Evolutionary conservation across 2,113 vertebrate genomes (phyloP), one percentile per base, ranked within the genome.

Genomic region (Columba livia): DNA sequence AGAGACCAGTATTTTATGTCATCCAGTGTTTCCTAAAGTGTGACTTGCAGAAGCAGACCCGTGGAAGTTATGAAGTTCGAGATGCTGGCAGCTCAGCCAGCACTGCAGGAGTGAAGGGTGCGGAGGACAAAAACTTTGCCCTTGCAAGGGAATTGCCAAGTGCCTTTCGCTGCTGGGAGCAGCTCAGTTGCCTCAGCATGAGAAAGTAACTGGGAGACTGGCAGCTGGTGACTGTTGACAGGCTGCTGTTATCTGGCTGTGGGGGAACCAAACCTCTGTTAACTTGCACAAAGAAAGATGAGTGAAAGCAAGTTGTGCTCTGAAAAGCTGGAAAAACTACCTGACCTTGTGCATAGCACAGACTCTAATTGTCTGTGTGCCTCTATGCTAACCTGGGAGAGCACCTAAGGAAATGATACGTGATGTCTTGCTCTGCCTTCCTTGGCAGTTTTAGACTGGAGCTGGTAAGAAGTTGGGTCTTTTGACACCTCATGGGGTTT

Each of bases 61-160:
- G 29, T 0, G 2, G 44, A 26, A 2, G 15, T 34, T 23, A 5
- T 2, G 38, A 28, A 51, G 74, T 34, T 34, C 20, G 71, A 65
- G 67, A 5, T 0, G 5, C 48, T 15, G 48, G 17, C 36, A 44
- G 71, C 58, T 79, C 29, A 14, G 6, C 13, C 36, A 5, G 16
- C 14, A 0, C 32, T 7, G 9, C 0, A 0, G 6, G 16, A 8
- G 10, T 24, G 51, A 42, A 29, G 24, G 14, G 2, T 62, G 47
- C 2, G 3, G 17, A 16, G 18, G 17, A 26, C 0, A 0, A 16
- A 20, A 54, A 9, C 25, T 65, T 85, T 56, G 23, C 31, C 9
- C 9, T 66, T 51, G 54, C 12, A 10, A 44, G 12, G 31, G 56
- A 83, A 10, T 19, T 83, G 40, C 26, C 25, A 11, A 2, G 29